Conservation (phyloP, 1,140 invertebrate genomes). For the Saccostrea echinata region DNA sequence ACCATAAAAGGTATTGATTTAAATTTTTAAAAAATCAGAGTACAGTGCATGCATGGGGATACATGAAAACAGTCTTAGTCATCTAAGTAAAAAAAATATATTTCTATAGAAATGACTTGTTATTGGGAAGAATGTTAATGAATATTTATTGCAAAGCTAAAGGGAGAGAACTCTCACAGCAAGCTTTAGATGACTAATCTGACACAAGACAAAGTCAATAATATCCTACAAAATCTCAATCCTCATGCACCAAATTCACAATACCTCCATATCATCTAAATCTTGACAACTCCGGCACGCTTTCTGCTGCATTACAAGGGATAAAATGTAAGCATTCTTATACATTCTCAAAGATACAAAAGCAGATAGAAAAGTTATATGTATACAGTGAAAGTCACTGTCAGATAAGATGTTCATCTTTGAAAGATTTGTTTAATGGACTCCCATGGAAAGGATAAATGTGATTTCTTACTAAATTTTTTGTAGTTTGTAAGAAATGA, state of each 20-base stretch:
- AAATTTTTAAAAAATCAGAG: neutral
- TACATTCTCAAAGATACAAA: neutral
- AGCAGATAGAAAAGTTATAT: neutral
- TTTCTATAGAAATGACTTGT: neutral
- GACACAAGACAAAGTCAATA: neutral
- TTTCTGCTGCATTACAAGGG: slow-evolving; percentile 31
- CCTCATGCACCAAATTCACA: slow-evolving; percentile 27
- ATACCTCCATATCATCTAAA: slow-evolving; percentile 32
- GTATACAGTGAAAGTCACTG: no score
- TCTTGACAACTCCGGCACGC: slow-evolving; percentile 32
- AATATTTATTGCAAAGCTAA: neutral
- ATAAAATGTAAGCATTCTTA: slow-evolving; percentile 2
- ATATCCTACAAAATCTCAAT: slow-evolving; percentile 2
- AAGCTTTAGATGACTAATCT: slow-evolving; percentile 15
- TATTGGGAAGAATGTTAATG: neutral
- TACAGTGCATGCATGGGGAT: neutral
- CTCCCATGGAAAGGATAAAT: no score
- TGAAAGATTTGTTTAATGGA: no score
- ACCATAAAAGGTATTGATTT: neutral
- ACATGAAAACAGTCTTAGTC: slow-evolving; percentile 22
- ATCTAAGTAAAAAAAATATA: slow-evolving; percentile 21
- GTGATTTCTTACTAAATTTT: no score
- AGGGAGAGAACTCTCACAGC: neutral
- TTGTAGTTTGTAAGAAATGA: no score
- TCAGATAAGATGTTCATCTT: no score